These are phyloP conservation scores for Sitophilus oryzae DNA, from an alignment of 1,140 invertebrate species.

Conservation along the genomic window DNA sequence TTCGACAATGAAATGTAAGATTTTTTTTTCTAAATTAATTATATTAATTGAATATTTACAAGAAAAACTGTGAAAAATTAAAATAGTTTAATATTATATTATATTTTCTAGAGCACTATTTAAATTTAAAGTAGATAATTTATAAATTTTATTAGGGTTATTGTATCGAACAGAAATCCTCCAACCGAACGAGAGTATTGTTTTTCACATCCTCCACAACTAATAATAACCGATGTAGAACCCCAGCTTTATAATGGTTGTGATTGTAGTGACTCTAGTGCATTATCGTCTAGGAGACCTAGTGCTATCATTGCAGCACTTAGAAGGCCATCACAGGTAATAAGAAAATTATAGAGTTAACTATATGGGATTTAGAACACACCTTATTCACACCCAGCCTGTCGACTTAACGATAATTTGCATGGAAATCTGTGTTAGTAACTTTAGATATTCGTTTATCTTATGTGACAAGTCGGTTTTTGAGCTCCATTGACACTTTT, in stretches of 20 bases:
- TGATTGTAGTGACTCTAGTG: constrained; percentile 14
- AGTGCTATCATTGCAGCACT: constrained; percentile 52
- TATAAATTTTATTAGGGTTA: not conserved
- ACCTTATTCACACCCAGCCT: not conserved
- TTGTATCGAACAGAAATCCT: not conserved
- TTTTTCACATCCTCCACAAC: constrained; percentile 13
- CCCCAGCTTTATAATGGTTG: constrained; percentile 1
- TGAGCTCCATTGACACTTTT: too few species aligned
- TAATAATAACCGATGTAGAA: constrained; percentile 14
- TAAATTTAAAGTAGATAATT: not conserved
- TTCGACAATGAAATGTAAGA: constrained; percentile 5
- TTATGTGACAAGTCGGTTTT: too few species aligned
- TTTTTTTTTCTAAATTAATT: too few species aligned
- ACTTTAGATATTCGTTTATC: too few species aligned
- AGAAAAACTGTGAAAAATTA: too few species aligned
- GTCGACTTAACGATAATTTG: not conserved
- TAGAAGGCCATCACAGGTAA: constrained; percentile 51
- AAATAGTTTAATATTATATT: too few species aligned
- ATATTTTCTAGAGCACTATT: too few species aligned
- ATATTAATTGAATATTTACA: not conserved
- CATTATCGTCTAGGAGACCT: constrained; percentile 45
- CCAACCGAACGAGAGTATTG: constrained; percentile 7
- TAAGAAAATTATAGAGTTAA: constrained; percentile 34
- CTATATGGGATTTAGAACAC: too few species aligned
- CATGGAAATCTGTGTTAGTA: too few species aligned